These are phyloP conservation scores for Falco concolor DNA, from an alignment of 2,797 vertebrate genomes.

Conservation along the genomic window DNA sequence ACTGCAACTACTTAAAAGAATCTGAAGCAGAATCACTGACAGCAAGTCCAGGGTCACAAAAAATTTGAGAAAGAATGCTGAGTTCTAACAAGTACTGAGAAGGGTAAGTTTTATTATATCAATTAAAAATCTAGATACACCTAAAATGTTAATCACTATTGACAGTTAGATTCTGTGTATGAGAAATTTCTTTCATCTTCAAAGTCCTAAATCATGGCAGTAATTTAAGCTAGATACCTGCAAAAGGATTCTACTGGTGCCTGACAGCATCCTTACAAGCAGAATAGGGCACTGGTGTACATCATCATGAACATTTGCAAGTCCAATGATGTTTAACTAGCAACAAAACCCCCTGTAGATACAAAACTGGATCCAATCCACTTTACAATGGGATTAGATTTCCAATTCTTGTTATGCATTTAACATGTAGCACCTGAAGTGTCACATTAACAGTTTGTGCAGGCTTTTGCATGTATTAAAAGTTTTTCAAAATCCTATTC, in stretches of 20 bases:
- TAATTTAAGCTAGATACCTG: not conserved
- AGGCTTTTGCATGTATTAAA: not conserved
- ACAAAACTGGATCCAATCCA: not conserved
- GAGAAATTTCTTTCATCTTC: not conserved
- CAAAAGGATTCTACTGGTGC: not conserved
- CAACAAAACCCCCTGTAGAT: not conserved
- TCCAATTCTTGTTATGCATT: not conserved
- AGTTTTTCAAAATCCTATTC: not conserved
- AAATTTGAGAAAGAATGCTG: not conserved
- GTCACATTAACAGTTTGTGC: not conserved
- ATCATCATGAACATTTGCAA: not conserved
- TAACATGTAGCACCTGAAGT: not conserved
- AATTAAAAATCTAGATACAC: not conserved
- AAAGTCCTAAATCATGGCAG: not conserved
- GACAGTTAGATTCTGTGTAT: not conserved
- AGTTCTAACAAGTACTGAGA: not conserved
- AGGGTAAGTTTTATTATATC: not conserved
- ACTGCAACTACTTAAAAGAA: not conserved
- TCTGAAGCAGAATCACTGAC: not conserved
- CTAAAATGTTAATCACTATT: not conserved
- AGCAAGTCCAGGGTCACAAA: not conserved
- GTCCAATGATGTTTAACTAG: not conserved
- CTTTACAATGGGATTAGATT: not conserved
- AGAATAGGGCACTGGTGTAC: not conserved
- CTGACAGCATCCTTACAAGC: not conserved